Evolutionary conservation across 2,888 invertebrate genomes (phyloP).

Genomic region (Volucella inanis): DNA sequence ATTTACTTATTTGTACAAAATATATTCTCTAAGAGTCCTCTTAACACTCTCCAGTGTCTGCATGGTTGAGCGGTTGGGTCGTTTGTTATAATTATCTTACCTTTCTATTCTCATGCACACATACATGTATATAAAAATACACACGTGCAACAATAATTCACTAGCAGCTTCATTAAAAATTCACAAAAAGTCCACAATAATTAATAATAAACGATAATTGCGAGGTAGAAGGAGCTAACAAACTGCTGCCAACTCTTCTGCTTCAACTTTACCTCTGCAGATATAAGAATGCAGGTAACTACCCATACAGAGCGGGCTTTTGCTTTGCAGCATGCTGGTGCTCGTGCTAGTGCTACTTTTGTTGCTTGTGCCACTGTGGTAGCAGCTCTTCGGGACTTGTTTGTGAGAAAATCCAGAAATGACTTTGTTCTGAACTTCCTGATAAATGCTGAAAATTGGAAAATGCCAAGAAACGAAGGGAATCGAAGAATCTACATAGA

Average conservation of each 20-base stretch:
- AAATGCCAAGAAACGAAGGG: slow-evolving; percentile 68
- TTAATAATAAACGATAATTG: slow-evolving; percentile 75
- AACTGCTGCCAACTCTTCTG: slow-evolving; percentile 58
- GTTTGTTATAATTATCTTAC: slow-evolving; percentile 73
- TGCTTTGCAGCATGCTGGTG: slow-evolving; percentile 46
- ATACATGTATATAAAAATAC: slow-evolving; percentile 27
- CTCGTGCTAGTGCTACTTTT: slow-evolving; percentile 6
- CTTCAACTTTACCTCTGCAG: background rate
- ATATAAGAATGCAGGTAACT: slow-evolving; percentile 4
- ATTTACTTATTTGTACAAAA: background rate
- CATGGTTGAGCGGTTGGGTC: slow-evolving; percentile 67
- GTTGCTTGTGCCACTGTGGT: background rate
- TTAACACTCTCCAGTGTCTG: slow-evolving; percentile 58
- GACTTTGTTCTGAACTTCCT: slow-evolving; percentile 52
- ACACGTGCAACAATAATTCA: slow-evolving; percentile 66
- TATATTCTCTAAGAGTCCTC: slow-evolving; percentile 57
- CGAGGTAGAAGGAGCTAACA: slow-evolving; percentile 66
- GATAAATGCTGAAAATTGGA: slow-evolving; percentile 67
- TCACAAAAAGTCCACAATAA: slow-evolving; percentile 74
- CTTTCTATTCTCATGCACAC: slow-evolving; percentile 47
- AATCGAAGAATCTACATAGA: slow-evolving; percentile 72
- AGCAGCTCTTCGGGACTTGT: slow-evolving; percentile 14
- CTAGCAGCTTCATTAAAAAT: slow-evolving; percentile 72
- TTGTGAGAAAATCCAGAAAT: slow-evolving; percentile 64
- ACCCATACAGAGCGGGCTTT: slow-evolving; percentile 22